Percentiles rank a stretch among this genome's conserved stretches.
phyloP scores from a whole-genome alignment of 2,797 vertebrate genomes.

The Philypnodon macrostomus region DNA sequence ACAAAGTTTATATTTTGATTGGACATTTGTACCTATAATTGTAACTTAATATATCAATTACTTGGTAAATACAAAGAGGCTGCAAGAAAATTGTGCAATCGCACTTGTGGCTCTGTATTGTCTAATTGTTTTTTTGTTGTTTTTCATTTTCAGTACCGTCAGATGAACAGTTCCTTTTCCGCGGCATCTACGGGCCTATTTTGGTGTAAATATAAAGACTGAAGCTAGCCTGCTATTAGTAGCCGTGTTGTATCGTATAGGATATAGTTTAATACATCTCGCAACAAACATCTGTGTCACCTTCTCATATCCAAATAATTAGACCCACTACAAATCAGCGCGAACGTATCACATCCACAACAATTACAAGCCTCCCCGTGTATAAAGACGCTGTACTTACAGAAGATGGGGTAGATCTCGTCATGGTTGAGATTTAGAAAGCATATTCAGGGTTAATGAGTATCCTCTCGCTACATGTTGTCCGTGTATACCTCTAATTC shows the following conservation, averaged over 20 bases:
- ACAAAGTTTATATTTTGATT: not conserved
- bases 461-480: conserved; percentile 50
- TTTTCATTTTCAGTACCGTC: conserved; percentile 71
- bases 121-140: conserved; percentile 44
- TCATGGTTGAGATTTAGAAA: conserved; percentile 73
- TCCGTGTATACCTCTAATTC: conserved; percentile 33
- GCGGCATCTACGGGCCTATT: conserved; percentile 64
- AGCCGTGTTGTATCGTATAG: conserved; percentile 49
- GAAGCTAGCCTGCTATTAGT: conserved; percentile 63
- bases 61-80: conserved; percentile 13
- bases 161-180: conserved; percentile 75
- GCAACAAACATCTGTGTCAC: conserved; percentile 50
- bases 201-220: conserved; percentile 70
- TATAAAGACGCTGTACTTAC: conserved; percentile 69
- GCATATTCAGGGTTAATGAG: conserved; percentile 68
- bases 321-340: conserved; percentile 41
- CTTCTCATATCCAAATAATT: conserved; percentile 63
- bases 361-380: conserved; percentile 50
- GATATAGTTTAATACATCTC: conserved; percentile 46
- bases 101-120: conserved; percentile 45
- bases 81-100: conserved; percentile 31
- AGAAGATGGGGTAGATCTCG: conserved; percentile 70
- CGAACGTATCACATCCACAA: conserved; percentile 53
- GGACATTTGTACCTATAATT: conserved; percentile 6
- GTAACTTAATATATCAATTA: not conserved